Evolutionary conservation across 2,113 vertebrate species (phyloP), one percentile per base, ranked within the genome.

Genomic region (Phrynosoma platyrhinos): DNA sequence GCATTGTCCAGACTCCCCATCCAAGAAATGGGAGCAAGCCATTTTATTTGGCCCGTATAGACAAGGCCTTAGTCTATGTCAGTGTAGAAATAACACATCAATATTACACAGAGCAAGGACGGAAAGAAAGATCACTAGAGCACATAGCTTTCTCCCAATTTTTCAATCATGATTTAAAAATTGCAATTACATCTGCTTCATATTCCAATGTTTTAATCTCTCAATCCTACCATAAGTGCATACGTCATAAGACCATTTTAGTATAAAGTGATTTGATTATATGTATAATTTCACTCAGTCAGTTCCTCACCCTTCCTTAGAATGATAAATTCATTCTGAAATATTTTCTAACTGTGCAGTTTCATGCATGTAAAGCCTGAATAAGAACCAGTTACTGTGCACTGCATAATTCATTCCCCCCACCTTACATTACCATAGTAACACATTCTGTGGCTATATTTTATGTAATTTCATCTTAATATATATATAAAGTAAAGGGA

Each of bases 381-480:
- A 81, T 47, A 87, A 80, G 52, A 81, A 58, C 23, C 78, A 81
- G 42, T 81, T 47, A 58, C 52, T 58, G 3, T 75, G n/a, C 18
- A 32, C 62, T 84, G 32, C 23, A 74, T 75, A 75, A 84, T 75
- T 58, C 78, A 71, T 58, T 21, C 13, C 6, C 47, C 16, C 8
- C 32, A 40, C 10, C 71, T 81, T 81, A 68, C 32, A 87, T 87
- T 82, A 81, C 78, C 53, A 87, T 81, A 27, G 71, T 16, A 81
- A 40, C 85, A 18, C 42, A 30, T 5, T 2, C 1, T 47, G 6
- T 81, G 36, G 23, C n/a, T 71, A 47, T 62, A 58, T 84, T 84
- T 40, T 74, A 72, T 23, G 52, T 42, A 58, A 42, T 81, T 74
- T 74, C 36, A 62, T 21, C 5, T 9, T 81, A 42, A 79, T 79